Base-by-base conservation (phyloP, 1,140 invertebrate genomes). In the Papilio helenus region DNA sequence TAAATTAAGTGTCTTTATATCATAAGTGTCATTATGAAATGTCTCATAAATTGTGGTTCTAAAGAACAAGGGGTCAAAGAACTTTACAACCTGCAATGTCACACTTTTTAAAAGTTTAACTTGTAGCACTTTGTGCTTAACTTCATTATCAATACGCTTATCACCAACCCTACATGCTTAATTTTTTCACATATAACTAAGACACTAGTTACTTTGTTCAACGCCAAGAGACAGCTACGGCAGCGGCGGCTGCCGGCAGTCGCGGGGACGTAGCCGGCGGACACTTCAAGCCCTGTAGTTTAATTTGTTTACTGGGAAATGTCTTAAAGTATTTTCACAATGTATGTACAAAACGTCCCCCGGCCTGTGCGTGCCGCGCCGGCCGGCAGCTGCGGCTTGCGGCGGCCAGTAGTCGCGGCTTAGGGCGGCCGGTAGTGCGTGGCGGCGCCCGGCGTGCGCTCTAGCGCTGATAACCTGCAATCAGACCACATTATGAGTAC, bases 381-480 rank as follows among this genome's bases (percentile, higher is more conserved):
- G 39, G n/a, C 7, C 18, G 20, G 68, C n/a, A 18, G 10, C 0
- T 8, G 34, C 12, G 12, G 16, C 12, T 72, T 29, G 18, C 34
- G 10, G 10, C 42, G 20, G 39, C 5, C 18, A 2, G 74, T n/a
- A 18, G 16, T 44, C 72, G 85, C 81, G 20, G 84, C 49, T 94
- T 87, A 88, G 20, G 89, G 87, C 80, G 89, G 88, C n/a, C 90
- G 86, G 85, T 86, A 89, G 77, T 87, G 89, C 72, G 84, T 34
- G 44, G 85, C 51, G 73, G 80, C 74, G 18, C 78, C 65, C 18
- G 83, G 34, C 14, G 26, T 12, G 55, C 89, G 84, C 68, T 93
- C 92, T 92, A 94, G 84, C 87, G 93, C 84, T 89, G 93, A 85
- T 93, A 94, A 79, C 89, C 93, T 94, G 89, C 42, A 90, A 91